Percentiles rank a stretch among this genome's conserved stretches.
Conservation (phyloP, 1,140 invertebrate genomes). For the Tetragonula clypearis region DNA sequence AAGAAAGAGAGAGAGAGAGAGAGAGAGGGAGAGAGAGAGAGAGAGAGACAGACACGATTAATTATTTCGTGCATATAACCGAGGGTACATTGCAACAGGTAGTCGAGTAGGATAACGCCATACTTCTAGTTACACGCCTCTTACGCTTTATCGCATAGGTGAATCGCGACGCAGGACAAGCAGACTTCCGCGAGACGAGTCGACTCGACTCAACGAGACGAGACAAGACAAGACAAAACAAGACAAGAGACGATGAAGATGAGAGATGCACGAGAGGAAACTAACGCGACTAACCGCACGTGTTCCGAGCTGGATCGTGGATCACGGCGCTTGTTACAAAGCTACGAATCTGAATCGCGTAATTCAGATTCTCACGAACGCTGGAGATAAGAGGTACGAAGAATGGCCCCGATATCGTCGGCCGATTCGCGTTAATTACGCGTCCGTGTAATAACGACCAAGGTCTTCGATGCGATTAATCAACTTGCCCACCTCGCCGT, state of each 20-base stretch:
- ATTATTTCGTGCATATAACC: background rate
- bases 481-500: conserved; percentile 46
- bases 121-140: conserved; percentile 18
- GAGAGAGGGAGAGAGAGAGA: background rate
- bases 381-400: background rate
- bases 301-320: background rate
- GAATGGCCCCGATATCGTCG: conserved; percentile 47
- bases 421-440: conserved; percentile 58
- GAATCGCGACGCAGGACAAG: conserved; percentile 38
- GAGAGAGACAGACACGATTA: background rate
- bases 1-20: too few relatives aligned
- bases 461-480: conserved; percentile 51
- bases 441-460: conserved; percentile 56
- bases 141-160: conserved; percentile 46
- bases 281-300: background rate
- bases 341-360: conserved; percentile 40
- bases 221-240: conserved; percentile 1
- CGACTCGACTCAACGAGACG: background rate
- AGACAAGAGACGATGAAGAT: background rate
- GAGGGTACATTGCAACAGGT: background rate
- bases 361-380: conserved; percentile 58
- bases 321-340: conserved; percentile 6
- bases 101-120: background rate
- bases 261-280: conserved; percentile 35
- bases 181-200: conserved; percentile 30